phyloP scores from a whole-genome alignment of 2,797 vertebrate genomes.

The Hyperoplus immaculatus region DNA sequence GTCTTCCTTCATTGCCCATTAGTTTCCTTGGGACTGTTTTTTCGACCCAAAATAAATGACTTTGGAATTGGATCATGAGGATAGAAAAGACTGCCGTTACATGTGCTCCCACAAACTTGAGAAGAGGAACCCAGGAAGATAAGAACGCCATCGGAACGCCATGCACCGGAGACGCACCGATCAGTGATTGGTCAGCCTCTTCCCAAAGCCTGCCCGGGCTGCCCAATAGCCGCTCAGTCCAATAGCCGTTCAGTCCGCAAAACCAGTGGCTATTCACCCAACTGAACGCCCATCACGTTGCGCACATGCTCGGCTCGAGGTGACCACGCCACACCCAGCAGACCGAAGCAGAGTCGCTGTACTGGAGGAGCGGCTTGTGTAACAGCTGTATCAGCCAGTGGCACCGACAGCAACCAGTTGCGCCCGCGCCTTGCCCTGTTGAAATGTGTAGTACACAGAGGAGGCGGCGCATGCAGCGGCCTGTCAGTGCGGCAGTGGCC shows the following conservation, averaged over 20 bases:
- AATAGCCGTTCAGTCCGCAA: slow-evolving; percentile 73
- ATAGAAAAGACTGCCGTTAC: not conserved
- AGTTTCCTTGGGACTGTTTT: not conserved
- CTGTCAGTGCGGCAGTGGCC: slow-evolving; percentile 43
- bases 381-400: slow-evolving; percentile 74
- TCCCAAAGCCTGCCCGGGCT: not conserved
- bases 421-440: slow-evolving; percentile 52
- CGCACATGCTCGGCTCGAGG: slow-evolving; percentile 76
- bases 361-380: slow-evolving; percentile 71
- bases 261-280: slow-evolving; percentile 52
- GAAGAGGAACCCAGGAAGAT: slow-evolving; percentile 9
- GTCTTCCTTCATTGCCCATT: not conserved
- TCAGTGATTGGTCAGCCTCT: slow-evolving; percentile 65
- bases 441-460: slow-evolving; percentile 65
- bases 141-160: slow-evolving; percentile 31
- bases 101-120: not conserved
- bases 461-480: slow-evolving; percentile 76
- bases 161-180: slow-evolving; percentile 64
- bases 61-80: not conserved
- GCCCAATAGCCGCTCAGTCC: slow-evolving; percentile 73
- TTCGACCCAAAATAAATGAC: not conserved
- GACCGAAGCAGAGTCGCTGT: slow-evolving; percentile 36
- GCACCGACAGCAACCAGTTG: slow-evolving; percentile 63
- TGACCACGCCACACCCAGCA: slow-evolving; percentile 80
- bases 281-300: slow-evolving; percentile 77